Evolutionary conservation across 2,113 vertebrate genomes (phyloP).

Genomic region (Salvator merianae): DNA sequence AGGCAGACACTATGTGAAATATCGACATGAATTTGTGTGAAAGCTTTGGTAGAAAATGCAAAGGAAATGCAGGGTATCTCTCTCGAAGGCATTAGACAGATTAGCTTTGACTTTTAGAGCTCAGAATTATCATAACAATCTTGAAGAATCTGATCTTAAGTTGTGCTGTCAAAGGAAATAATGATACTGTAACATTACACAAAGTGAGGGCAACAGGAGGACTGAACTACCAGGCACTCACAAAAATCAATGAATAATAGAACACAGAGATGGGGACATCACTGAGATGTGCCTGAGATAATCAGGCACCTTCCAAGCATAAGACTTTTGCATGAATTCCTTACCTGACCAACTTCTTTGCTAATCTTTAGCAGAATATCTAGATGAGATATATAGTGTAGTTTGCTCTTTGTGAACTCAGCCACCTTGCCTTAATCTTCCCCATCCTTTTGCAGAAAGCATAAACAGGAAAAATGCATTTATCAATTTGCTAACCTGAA

Average conservation of each 20-base stretch:
- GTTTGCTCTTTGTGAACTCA: not conserved
- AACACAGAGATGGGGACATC: not conserved
- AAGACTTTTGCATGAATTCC: not conserved
- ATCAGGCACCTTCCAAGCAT: not conserved
- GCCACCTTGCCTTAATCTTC: not conserved
- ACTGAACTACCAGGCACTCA: not conserved
- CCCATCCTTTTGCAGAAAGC: not conserved
- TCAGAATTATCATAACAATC: slow-evolving; percentile 23
- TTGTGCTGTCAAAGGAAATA: slow-evolving; percentile 17
- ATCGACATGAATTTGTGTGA: not conserved
- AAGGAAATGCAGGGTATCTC: not conserved
- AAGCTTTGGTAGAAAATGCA: not conserved
- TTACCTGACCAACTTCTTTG: not conserved
- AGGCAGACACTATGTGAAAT: not conserved
- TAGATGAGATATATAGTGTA: not conserved
- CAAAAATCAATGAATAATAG: slow-evolving; percentile 14
- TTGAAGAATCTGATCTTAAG: slow-evolving; percentile 26
- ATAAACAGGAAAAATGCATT: no score
- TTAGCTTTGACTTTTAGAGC: not conserved
- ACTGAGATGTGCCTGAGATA: not conserved
- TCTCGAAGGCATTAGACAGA: not conserved
- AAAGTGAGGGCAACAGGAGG: slow-evolving; percentile 5
- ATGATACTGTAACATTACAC: slow-evolving; percentile 8
- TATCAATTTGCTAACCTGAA: not conserved
- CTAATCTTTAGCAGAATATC: not conserved